These are phyloP conservation scores for Machimus rusticus DNA, from an alignment of 2,888 invertebrate genomes.

Conservation along the genomic window DNA sequence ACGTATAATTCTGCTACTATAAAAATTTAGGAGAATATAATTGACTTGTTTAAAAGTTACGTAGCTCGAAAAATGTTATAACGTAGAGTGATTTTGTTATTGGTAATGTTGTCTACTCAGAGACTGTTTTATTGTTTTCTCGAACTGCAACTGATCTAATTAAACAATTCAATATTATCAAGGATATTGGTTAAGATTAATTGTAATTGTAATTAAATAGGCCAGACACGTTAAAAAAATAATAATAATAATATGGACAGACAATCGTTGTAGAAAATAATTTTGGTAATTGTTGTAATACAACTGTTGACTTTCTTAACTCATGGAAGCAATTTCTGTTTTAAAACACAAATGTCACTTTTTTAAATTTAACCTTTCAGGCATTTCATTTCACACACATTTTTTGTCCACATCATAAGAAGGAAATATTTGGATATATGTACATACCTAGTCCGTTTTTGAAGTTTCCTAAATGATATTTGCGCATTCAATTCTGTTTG, in stretches of 20 bases:
- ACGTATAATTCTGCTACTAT: neutral
- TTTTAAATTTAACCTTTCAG: no score
- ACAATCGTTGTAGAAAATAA: constrained; percentile 18
- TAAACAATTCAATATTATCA: neutral
- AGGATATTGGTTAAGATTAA: neutral
- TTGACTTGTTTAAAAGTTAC: neutral
- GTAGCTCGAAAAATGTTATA: neutral
- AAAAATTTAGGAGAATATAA: neutral
- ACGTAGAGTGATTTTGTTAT: neutral
- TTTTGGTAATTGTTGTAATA: neutral
- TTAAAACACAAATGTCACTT: neutral
- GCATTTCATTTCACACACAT: no score
- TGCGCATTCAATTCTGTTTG: no score
- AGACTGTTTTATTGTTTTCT: neutral
- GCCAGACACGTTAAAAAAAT: neutral
- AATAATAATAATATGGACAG: neutral
- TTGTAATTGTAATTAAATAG: neutral
- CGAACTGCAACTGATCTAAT: neutral
- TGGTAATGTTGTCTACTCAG: neutral
- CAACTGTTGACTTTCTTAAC: neutral
- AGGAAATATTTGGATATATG: no score
- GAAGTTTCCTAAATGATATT: no score
- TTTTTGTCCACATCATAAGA: neutral
- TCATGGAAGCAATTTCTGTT: neutral
- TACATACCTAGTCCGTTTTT: no score